These are phyloP conservation scores for Nothoprocta pentlandii DNA, from an alignment of 2,113 vertebrate species.

Conservation along the genomic window DNA sequence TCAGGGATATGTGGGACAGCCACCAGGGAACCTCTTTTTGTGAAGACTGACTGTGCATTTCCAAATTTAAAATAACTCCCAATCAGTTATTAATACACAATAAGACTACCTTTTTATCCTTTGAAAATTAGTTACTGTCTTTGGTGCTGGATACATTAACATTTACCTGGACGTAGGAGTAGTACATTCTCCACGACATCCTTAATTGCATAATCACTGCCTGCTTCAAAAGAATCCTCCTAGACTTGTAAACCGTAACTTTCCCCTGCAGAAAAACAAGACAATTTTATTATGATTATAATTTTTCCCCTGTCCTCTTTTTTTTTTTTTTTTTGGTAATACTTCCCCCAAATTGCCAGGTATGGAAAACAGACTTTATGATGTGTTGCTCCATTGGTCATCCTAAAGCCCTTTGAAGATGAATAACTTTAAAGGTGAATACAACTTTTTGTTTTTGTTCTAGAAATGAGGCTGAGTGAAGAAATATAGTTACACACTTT, in stretches of 20 bases:
- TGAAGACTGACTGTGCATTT: neutral
- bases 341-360: neutral
- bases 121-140: neutral
- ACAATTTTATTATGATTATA: neutral
- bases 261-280: neutral
- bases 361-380: neutral
- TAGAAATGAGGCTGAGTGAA: neutral
- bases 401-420: neutral
- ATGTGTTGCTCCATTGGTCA: neutral
- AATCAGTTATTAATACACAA: neutral
- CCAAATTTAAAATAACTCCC: neutral
- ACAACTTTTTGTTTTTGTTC: neutral
- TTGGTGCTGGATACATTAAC: neutral
- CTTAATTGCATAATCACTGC: neutral
- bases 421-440: neutral
- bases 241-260: neutral
- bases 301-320: rapidly evolving
- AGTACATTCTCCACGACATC: neutral
- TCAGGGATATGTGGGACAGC: neutral
- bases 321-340: neutral
- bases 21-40: neutral
- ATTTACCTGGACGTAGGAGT: neutral
- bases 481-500: neutral
- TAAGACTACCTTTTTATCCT: neutral
- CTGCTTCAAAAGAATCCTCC: neutral